Conservation (phyloP, 1,140 invertebrate species). For the Cylas formicarius region DNA sequence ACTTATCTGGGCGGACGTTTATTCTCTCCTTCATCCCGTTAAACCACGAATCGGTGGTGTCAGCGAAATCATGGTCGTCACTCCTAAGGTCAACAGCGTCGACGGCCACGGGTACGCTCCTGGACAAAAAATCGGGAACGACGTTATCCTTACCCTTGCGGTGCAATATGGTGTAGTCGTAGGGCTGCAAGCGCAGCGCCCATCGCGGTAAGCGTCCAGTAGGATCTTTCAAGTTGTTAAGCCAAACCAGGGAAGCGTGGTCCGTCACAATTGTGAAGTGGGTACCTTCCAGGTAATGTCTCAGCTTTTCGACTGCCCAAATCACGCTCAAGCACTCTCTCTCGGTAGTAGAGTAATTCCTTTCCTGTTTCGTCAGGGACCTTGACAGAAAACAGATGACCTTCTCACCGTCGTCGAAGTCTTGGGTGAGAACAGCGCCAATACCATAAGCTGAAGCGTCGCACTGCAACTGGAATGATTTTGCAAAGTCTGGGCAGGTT, state of each 20-base stretch:
- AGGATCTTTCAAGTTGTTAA: constrained; percentile 21
- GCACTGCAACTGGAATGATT: constrained; percentile 24
- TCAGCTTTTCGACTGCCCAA: constrained; percentile 36
- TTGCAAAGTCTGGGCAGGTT: constrained; percentile 23
- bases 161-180: constrained; percentile 30
- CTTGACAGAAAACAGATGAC: constrained; percentile 31
- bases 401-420: constrained; percentile 16
- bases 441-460: constrained; percentile 22
- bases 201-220: constrained; percentile 26
- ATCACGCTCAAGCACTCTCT: constrained; percentile 42
- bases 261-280: too few species aligned
- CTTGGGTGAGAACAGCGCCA: constrained; percentile 27
- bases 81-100: not conserved
- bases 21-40: constrained; percentile 2
- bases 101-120: constrained; percentile 7
- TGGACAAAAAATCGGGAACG: constrained; percentile 25
- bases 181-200: constrained; percentile 35
- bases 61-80: not conserved
- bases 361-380: constrained; percentile 35
- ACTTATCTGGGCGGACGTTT: constrained; percentile 4
- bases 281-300: constrained; percentile 30
- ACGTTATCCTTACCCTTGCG: constrained; percentile 36
- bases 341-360: constrained; percentile 41
- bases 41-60: constrained; percentile 11
- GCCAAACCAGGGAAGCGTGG: too few species aligned